Base-by-base conservation (phyloP, 2,797 vertebrate genomes). In the Ataeniobius toweri region DNA sequence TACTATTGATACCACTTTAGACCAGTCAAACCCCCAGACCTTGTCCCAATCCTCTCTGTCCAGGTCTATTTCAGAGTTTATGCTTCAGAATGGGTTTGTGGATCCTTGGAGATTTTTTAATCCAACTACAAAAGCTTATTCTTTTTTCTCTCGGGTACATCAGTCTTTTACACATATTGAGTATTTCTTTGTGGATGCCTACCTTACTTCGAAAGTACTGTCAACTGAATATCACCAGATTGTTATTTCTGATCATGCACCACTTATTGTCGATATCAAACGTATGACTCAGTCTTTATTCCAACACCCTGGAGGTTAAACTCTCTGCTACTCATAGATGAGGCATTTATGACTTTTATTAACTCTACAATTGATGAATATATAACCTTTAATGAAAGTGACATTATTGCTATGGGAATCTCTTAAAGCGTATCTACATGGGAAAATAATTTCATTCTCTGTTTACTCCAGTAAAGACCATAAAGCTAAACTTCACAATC, bases 171-270 rank as follows among this genome's bases (percentile, higher is more conserved):
- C 71, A 13, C 31, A 20, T 2, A 55, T 55, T 39, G 71, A 72
- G 39, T 55, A 36, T 24, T 53, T 36, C 22, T 58, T 73, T n/a
- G 36, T 58, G 36, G 53, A 24, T 50, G 6, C 4, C n/a, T 14
- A 53, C 1, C 53, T 56, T 41, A 14, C 56, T 39, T 6, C 51
- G 3, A 53, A 53, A 53, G 51, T 53, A 53, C 0, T 53, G 24
- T 26, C 24, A 61, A 31, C 26, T 28, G 71, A 83, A 81, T 78
- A 84, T 80, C 16, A 18, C 6, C 51, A 0, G 18, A 20, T 53
- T 53, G 51, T 48, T 9, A 48, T 48, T 13, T 48, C 12, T 10
- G 46, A 10, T 48, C 46, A 48, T 48, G 46, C 46, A 53, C 51
- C 51, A 53, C 51, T 53, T 53, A 53, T 16, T 53, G 16, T 53